These are phyloP conservation scores for Pomacea canaliculata DNA, from an alignment of 2,888 invertebrate genomes.

Conservation along the genomic window DNA sequence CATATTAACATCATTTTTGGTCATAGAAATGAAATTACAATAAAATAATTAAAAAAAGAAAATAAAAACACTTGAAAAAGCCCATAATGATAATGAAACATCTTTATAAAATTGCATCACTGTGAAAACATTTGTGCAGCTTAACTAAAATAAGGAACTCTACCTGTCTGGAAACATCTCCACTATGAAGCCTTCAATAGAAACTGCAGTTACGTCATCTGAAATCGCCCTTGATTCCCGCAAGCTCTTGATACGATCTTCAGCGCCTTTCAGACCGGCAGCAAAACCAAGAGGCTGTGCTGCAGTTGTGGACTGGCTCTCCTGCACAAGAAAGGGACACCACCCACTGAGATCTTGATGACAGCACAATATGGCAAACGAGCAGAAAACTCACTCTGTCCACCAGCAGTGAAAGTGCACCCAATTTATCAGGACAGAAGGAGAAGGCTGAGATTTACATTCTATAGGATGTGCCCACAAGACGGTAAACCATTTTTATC, in stretches of 20 bases:
- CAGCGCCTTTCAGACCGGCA: conserved; percentile 79
- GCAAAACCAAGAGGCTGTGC: conserved; percentile 85
- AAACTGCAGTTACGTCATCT: conserved; percentile 79
- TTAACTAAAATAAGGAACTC: conserved; percentile 34
- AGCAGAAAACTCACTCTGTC: neutral
- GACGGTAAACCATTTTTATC: too few relatives aligned
- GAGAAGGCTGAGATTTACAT: neutral
- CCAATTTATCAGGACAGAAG: neutral
- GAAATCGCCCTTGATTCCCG: conserved; percentile 75
- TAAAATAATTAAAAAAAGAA: too few relatives aligned
- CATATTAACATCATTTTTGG: too few relatives aligned
- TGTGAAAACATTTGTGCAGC: too few relatives aligned
- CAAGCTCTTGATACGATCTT: conserved; percentile 78
- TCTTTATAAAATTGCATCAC: too few relatives aligned
- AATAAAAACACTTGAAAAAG: too few relatives aligned
- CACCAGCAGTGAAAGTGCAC: neutral
- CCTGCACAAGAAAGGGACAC: conserved; percentile 44
- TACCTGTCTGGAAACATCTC: conserved; percentile 75
- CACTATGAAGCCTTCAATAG: conserved; percentile 82
- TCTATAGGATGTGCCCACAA: too few relatives aligned
- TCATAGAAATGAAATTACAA: too few relatives aligned
- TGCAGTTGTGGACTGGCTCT: conserved; percentile 74
- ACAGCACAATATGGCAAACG: neutral
- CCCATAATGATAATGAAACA: too few relatives aligned
- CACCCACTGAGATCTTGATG: neutral